Conservation (phyloP, 2,797 vertebrate genomes). For the Dipus sagitta region DNA sequence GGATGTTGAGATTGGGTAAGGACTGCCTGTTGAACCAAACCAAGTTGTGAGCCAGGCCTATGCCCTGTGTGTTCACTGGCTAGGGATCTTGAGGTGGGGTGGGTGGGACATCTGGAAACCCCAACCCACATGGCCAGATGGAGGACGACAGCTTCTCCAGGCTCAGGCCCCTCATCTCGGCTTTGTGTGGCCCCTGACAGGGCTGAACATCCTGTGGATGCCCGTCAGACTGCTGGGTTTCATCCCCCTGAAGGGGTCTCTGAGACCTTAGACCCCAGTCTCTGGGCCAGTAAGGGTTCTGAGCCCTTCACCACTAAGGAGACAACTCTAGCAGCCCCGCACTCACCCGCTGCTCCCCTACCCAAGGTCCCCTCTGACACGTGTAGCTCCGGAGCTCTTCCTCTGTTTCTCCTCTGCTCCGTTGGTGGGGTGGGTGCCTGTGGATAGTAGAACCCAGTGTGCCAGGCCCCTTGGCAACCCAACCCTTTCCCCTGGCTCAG, state of each 20-base stretch:
- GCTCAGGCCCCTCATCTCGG: not conserved
- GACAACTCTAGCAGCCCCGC: not conserved
- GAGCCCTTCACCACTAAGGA: not conserved
- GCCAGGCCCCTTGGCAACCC: not conserved
- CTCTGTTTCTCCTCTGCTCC: not conserved
- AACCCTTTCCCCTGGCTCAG: not conserved
- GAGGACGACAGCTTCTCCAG: not conserved
- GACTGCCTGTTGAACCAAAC: not conserved
- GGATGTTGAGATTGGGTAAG: not conserved
- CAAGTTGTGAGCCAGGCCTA: not conserved
- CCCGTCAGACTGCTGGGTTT: not conserved
- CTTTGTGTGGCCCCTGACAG: not conserved
- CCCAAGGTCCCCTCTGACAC: not conserved
- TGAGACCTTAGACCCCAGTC: not conserved
- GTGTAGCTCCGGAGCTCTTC: not conserved
- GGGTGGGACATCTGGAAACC: not conserved
- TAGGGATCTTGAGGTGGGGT: not conserved
- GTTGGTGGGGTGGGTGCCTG: not conserved
- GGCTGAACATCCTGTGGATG: not conserved
- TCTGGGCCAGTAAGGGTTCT: not conserved
- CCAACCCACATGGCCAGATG: not conserved
- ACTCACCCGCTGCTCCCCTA: not conserved
- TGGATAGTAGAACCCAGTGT: not conserved
- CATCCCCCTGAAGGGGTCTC: not conserved
- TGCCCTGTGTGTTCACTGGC: not conserved